Base-by-base conservation (phyloP, 2,888 invertebrate genomes). In the Drosophila paucipuncta region DNA sequence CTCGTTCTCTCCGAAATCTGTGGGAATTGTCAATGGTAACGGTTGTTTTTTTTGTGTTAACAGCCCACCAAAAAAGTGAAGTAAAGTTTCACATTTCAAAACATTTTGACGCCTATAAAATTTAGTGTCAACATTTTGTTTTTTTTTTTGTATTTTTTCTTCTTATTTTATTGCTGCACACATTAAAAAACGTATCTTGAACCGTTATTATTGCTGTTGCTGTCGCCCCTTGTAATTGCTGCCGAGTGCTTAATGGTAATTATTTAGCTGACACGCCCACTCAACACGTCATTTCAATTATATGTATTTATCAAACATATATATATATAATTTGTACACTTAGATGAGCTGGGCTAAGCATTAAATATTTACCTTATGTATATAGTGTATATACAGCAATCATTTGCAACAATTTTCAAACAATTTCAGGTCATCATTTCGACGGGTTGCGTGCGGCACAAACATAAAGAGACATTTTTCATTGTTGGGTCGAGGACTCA, bases 61-160 rank as follows among this genome's bases (percentile, higher is more conserved):
- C 30, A 47, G 25, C 25, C 13, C 11, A 77, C 5, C 0, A 57
- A 28, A 28, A 22, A n/a, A 68, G 55, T 65, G 18, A 73, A 50
- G 37, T 58, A 37, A 78, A 59, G 79, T 81, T 81, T 82, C 82
- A 79, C 81, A 82, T 78, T 76, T 67, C 41, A 33, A 58, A 43
- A 69, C 54, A 73, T 62, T 68, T 73, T n/a, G 62, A 39, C 55
- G 62, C 50, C n/a, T 61, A 58, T 67, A 11, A 68, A 68, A 41
- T 30, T 39, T 13, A 22, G 35, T 31, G 13, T 43, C 30, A 22
- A 28, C 13, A 35, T 41, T 60, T 33, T 49, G 50, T n/a, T 62
- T 43, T 43, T 67, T 53, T 25, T 13, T 22, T 7, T 22, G 22
- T 22, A 22, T 43, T 67, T n/a, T 53, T 25, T 13, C 13, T 7